Conservation (phyloP, 1,140 invertebrate species). For the Calephelis nemesis region DNA sequence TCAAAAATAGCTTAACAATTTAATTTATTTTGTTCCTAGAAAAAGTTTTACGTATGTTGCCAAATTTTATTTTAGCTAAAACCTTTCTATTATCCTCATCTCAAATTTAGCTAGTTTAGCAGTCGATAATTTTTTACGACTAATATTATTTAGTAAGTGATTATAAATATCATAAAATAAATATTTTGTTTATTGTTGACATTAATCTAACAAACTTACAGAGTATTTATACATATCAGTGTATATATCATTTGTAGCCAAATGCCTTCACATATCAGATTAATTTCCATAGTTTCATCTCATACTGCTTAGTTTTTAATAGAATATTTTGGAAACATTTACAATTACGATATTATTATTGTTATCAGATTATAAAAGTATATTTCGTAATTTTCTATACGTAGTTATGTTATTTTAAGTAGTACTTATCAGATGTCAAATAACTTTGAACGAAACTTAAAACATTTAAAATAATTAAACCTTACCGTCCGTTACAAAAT, state of each 20-base stretch:
- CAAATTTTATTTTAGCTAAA: slow-evolving; percentile 9
- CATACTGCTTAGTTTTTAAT: slow-evolving; percentile 28
- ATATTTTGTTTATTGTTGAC: not conserved
- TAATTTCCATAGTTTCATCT: slow-evolving; percentile 3
- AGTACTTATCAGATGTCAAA: slow-evolving; percentile 8
- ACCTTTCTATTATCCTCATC: not conserved
- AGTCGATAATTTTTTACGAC: not conserved
- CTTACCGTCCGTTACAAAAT: slow-evolving; percentile 44
- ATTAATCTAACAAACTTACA: not conserved
- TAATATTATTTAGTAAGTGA: too few relatives aligned
- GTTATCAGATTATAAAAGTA: slow-evolving; percentile 9
- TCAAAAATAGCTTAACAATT: not conserved
- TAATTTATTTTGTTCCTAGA: not conserved
- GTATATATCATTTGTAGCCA: slow-evolving; percentile 25
- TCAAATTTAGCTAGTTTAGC: not conserved
- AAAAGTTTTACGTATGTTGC: not conserved
- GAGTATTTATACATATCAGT: slow-evolving; percentile 13
- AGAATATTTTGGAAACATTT: slow-evolving; percentile 63
- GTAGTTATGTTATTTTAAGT: slow-evolving; percentile 1
- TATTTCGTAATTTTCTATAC: slow-evolving; percentile 11
- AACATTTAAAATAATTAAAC: slow-evolving; percentile 19
- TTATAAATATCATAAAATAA: not conserved
- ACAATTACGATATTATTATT: slow-evolving; percentile 42
- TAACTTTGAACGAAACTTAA: not conserved
- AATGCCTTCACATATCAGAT: slow-evolving; percentile 14